A percentile compares a stretch with the other conserved stretches of the same genome.
phyloP scores from a whole-genome alignment of 1,140 invertebrate species.

The Coelopa frigida region DNA sequence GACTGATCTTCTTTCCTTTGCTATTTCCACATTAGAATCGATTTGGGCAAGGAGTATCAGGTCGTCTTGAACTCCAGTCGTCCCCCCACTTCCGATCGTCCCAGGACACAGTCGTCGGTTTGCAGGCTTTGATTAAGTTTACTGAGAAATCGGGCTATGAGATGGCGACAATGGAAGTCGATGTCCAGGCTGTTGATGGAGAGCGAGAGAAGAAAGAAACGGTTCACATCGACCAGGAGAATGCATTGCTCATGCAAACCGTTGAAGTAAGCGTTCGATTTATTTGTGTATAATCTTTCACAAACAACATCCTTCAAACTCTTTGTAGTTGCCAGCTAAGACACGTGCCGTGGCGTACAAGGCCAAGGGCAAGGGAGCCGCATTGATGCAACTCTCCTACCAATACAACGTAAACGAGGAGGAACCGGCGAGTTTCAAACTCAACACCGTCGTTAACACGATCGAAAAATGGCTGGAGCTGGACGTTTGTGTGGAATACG shows the following conservation, averaged over 20 bases:
- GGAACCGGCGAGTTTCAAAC: conserved; percentile 67
- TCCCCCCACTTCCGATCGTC: conserved; percentile 61
- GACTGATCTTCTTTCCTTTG: conserved; percentile 3
- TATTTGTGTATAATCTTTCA: too few relatives aligned
- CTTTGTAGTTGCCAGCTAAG: conserved; percentile 20
- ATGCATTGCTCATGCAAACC: conserved; percentile 32
- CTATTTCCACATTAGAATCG: too few relatives aligned
- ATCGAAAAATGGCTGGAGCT: conserved; percentile 67
- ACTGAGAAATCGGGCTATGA: conserved; percentile 43
- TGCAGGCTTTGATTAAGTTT: conserved; percentile 58
- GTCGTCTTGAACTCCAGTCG: conserved; percentile 76
- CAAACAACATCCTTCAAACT: too few relatives aligned
- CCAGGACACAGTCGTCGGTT: conserved; percentile 60
- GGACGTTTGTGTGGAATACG: conserved; percentile 57
- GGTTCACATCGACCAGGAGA: conserved; percentile 25
- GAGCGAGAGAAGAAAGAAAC: conserved; percentile 27
- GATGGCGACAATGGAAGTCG: conserved; percentile 26
- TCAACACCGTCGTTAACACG: conserved; percentile 64
- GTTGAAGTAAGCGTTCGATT: conserved; percentile 35
- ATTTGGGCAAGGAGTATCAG: conserved; percentile 63
- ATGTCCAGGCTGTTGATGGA: conserved; percentile 20
- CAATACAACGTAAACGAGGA: conserved; percentile 76
- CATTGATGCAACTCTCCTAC: conserved; percentile 70
- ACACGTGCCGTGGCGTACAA: conserved; percentile 48
- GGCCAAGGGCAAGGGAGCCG: conserved; percentile 67